Evolutionary conservation across 2,888 invertebrate genomes (phyloP), one percentile per base, ranked within the genome.

Genomic region (Troides oblongomaculatus): DNA sequence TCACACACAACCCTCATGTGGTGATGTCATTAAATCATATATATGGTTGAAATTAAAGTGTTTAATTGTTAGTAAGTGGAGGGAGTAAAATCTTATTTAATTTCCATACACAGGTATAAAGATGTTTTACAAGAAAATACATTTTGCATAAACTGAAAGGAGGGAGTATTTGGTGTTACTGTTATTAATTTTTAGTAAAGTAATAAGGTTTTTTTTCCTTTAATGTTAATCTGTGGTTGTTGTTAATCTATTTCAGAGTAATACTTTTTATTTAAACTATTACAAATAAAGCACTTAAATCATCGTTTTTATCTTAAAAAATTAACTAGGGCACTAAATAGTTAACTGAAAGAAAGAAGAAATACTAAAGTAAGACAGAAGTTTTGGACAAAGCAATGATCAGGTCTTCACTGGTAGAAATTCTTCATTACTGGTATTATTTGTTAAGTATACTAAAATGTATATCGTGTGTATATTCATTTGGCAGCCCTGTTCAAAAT

Each of bases 401-500:
- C 53, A 53, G 6, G 53, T 53, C 18, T 53, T 53, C 8, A 53
- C n/a, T n/a, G 18, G n/a, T 53, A 12, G n/a, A 18, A n/a, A n/a
- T 53, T 53, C 12, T 46, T 46, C 12, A 46, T 53, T 53, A 53
- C 1, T 10, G 53, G 53, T 53, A 53, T 53, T 53, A 53, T n/a
- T n/a, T n/a, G 18, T n/a, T n/a, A 53, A 53, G 14, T 46, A 53
- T n/a, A 53, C n/a, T 8, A n/a, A 53, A 53, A 53, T 3, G 7
- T 53, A 53, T n/a, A n/a, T 53, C 53, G 53, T 53, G 53, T n/a
- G 53, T 80, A 82, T 85, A 86, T 84, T 78, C 78, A 84, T 90
- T 92, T 92, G 92, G 92, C 92, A 92, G 92, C 92, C 92, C 92
- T 81, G 79, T 82, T 84, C 80, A 77, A 75, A 71, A 75, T 75